These are phyloP conservation scores for Choreutis nemorana DNA, from an alignment of 2,888 invertebrate species.

Conservation along the genomic window DNA sequence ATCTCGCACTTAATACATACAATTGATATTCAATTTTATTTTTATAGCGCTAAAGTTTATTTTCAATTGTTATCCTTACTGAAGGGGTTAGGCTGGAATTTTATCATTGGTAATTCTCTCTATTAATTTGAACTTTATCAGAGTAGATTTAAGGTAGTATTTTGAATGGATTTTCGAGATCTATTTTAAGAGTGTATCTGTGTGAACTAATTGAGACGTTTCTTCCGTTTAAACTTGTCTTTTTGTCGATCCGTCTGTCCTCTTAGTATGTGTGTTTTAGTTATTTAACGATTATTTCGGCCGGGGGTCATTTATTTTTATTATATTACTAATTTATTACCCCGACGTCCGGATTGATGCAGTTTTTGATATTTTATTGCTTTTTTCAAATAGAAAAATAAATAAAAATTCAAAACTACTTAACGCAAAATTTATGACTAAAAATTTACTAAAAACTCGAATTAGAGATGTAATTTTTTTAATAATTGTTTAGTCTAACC, in stretches of 20 bases:
- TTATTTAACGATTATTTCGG: too few relatives aligned
- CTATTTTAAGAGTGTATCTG: slow-evolving; percentile 38
- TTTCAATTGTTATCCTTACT: slow-evolving; percentile 13
- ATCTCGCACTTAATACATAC: slow-evolving; percentile 8
- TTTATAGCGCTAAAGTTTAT: slow-evolving; percentile 11
- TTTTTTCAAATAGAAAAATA: slow-evolving; percentile 7
- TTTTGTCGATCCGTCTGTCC: slow-evolving; percentile 36
- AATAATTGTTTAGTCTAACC: too few relatives aligned
- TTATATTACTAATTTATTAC: too few relatives aligned
- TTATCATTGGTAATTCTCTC: slow-evolving; percentile 12
- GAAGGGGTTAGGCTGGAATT: slow-evolving; percentile 27
- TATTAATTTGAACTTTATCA: slow-evolving; percentile 15
- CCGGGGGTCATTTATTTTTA: too few relatives aligned
- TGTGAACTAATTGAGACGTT: slow-evolving; percentile 60
- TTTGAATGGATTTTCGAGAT: slow-evolving; percentile 19
- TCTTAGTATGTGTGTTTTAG: too few relatives aligned
- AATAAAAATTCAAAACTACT: slow-evolving; percentile 8
- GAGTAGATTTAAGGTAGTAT: slow-evolving; percentile 9
- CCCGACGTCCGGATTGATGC: too few relatives aligned
- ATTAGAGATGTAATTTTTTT: too few relatives aligned
- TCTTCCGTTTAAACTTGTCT: slow-evolving; percentile 34
- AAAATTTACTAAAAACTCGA: too few relatives aligned
- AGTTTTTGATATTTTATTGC: too few relatives aligned
- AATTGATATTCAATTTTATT: slow-evolving; percentile 15
- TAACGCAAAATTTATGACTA: too few relatives aligned